phyloP scores from a whole-genome alignment of 2,797 vertebrate species.

The Rhadinocentrus ornatus region DNA sequence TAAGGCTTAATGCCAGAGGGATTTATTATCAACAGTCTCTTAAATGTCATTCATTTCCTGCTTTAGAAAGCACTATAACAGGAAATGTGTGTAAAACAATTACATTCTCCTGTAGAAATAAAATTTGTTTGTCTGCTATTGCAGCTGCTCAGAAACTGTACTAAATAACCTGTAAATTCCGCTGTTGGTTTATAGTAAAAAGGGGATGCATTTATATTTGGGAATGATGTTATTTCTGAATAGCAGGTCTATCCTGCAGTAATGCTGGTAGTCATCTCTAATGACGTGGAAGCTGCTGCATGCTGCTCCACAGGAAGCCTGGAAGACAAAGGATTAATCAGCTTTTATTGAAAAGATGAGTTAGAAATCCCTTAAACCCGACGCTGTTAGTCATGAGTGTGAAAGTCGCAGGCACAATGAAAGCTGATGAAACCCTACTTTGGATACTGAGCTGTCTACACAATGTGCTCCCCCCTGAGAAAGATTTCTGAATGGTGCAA shows the following conservation, averaged over 20 bases:
- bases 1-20: not conserved
- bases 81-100: not conserved
- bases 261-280: slow-evolving; percentile 37
- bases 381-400: slow-evolving; percentile 37
- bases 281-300: slow-evolving; percentile 53
- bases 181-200: slow-evolving; percentile 3
- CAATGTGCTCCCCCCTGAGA: slow-evolving; percentile 17
- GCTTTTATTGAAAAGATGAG: slow-evolving; percentile 66
- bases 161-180: slow-evolving; percentile 13
- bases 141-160: not conserved
- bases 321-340: slow-evolving; percentile 64
- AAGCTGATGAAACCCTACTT: slow-evolving; percentile 31
- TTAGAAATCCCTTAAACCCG: slow-evolving; percentile 66
- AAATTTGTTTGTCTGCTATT: not conserved
- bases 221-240: slow-evolving; percentile 41
- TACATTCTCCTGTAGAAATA: not conserved
- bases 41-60: not conserved
- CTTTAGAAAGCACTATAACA: not conserved
- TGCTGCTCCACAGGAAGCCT: slow-evolving; percentile 35
- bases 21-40: slow-evolving; percentile 1
- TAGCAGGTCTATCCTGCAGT: slow-evolving; percentile 35
- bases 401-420: slow-evolving; percentile 34
- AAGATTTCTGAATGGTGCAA: slow-evolving; percentile 33
- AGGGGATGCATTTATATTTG: slow-evolving; percentile 20
- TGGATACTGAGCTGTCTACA: slow-evolving; percentile 18